Conservation (phyloP, 2,113 vertebrate genomes). For the Callopanchax toddi region DNA sequence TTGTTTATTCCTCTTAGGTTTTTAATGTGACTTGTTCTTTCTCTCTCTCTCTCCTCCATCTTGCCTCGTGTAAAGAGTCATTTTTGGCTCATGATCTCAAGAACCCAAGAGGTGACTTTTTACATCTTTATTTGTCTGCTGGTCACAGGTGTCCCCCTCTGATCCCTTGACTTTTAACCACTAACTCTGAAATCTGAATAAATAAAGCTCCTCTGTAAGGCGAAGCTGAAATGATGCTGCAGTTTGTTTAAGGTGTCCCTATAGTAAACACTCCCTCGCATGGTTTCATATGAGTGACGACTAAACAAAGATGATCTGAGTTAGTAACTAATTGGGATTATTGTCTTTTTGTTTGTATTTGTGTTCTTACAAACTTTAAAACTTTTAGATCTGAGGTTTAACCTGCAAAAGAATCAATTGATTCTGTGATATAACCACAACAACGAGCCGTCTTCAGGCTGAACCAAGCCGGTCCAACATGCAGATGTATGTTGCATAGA, state of each 20-base stretch:
- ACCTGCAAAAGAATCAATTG: too few species aligned
- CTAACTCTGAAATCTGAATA: slow-evolving; percentile 38
- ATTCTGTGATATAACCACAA: too few species aligned
- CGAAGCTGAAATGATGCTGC: slow-evolving; percentile 6
- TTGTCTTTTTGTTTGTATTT: slow-evolving; percentile 9
- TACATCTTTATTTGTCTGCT: slow-evolving; percentile 78
- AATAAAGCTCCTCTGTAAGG: too few species aligned
- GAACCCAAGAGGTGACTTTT: slow-evolving; percentile 98
- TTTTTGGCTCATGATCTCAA: slow-evolving; percentile 98
- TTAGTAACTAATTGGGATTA: slow-evolving; percentile 36
- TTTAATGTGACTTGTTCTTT: slow-evolving; percentile 85
- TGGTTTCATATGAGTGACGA: slow-evolving; percentile 41
- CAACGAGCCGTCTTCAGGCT: too few species aligned
- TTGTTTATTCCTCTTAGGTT: slow-evolving; percentile 49
- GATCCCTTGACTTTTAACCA: slow-evolving; percentile 48
- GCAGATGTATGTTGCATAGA: too few species aligned
- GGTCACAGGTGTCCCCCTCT: slow-evolving; percentile 42
- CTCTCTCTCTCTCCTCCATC: slow-evolving; percentile 81
- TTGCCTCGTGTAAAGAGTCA: slow-evolving; percentile 91
- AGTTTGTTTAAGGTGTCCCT: slow-evolving; percentile 1
- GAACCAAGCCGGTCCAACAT: too few species aligned
- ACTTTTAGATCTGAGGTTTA: background rate
- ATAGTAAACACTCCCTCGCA: slow-evolving; percentile 34
- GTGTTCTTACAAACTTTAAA: background rate
- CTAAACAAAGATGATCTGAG: slow-evolving; percentile 18